phyloP scores from a whole-genome alignment of 23 tunicate species.

The Ciona savignyi region DNA sequence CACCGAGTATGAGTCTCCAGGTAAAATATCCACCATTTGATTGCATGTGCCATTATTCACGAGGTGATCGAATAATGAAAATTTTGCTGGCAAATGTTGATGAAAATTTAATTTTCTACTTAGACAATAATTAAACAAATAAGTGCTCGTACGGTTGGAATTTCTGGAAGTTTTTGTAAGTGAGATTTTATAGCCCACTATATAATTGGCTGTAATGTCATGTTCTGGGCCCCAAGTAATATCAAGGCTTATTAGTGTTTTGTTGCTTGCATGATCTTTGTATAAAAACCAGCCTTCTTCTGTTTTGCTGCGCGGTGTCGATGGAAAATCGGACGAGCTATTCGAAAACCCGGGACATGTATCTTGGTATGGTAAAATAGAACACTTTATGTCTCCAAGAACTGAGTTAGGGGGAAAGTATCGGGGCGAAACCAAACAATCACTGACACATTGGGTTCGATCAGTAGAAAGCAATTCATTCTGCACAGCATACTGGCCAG shows the following conservation, averaged over 20 bases:
- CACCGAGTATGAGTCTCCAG: background rate
- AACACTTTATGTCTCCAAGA: background rate
- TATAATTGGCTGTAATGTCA: background rate
- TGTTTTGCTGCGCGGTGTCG: background rate
- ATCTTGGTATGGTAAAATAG: background rate
- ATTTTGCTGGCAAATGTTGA: background rate
- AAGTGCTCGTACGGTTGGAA: too few relatives aligned
- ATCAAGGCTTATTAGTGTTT: background rate
- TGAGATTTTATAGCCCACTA: background rate
- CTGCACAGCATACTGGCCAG: too few relatives aligned
- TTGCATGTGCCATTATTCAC: background rate
- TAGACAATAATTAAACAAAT: background rate
- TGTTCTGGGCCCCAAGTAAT: background rate
- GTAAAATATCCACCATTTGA: background rate
- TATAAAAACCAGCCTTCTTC: conserved; percentile 1
- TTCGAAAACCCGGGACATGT: background rate
- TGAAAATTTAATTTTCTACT: too few relatives aligned
- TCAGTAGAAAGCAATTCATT: too few relatives aligned
- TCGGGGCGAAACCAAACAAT: too few relatives aligned
- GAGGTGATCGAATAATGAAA: background rate
- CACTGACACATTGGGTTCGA: too few relatives aligned
- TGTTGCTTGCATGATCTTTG: background rate
- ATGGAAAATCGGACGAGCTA: background rate
- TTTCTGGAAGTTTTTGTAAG: background rate
- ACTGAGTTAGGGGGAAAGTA: too few relatives aligned